These are phyloP conservation scores for Thryonomys swinderianus DNA, from an alignment of 2,113 vertebrate genomes.

Conservation along the genomic window DNA sequence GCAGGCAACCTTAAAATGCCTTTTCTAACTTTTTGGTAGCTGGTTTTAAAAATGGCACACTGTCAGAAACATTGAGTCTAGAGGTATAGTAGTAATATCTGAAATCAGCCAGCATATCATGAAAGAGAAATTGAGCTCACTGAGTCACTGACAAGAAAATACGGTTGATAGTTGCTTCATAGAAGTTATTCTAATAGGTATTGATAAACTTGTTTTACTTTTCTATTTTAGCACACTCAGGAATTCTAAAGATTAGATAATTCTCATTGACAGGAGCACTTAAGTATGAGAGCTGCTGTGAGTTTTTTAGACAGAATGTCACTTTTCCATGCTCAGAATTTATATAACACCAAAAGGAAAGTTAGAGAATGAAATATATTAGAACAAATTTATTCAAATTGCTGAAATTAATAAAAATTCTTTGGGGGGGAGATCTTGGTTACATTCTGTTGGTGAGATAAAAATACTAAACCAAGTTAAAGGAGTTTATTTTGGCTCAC, in stretches of 20 bases:
- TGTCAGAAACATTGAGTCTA: constrained; percentile 28
- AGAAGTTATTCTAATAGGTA: constrained; percentile 18
- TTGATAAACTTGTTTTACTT: constrained; percentile 20
- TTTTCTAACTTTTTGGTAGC: background rate
- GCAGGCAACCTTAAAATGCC: background rate
- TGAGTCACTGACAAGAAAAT: constrained; percentile 23
- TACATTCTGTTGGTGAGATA: background rate
- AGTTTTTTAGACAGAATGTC: background rate
- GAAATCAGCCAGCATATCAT: background rate
- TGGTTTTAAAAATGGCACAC: background rate
- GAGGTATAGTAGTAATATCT: background rate
- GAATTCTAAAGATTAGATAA: constrained; percentile 34
- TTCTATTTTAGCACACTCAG: constrained; percentile 38
- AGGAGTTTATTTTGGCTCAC: background rate
- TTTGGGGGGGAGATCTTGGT: background rate
- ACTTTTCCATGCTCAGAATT: constrained; percentile 25
- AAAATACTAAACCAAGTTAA: background rate
- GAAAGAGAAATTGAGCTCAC: constrained; percentile 38
- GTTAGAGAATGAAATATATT: constrained; percentile 14
- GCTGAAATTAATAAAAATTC: constrained; percentile 37
- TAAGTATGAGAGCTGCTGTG: background rate
- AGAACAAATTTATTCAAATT: background rate
- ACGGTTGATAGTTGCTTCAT: background rate
- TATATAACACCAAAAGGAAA: constrained; percentile 27
- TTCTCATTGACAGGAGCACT: background rate